Percentiles rank a stretch among this genome's conserved stretches.
These are phyloP conservation scores for Pseudotriccus pelzelni DNA, from an alignment of 2,797 vertebrate genomes.

Conservation along the genomic window DNA sequence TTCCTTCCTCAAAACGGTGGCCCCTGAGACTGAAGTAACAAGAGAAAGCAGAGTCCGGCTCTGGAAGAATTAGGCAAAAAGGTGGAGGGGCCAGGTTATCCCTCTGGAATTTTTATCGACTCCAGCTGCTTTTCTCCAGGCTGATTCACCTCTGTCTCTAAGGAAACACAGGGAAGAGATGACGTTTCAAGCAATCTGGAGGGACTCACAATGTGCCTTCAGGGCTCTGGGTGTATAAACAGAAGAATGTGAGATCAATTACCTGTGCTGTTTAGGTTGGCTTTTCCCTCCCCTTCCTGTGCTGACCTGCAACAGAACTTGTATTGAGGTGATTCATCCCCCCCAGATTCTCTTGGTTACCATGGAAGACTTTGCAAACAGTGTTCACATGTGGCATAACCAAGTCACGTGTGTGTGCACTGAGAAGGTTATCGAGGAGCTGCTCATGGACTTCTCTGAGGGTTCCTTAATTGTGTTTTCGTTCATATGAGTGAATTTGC, in stretches of 20 bases:
- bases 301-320: constrained; percentile 19
- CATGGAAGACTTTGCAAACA: constrained; percentile 39
- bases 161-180: background rate
- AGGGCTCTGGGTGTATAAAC: constrained; percentile 3
- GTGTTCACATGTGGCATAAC: background rate
- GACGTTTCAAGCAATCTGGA: background rate
- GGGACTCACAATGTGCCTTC: background rate
- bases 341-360: constrained; percentile 14
- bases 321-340: constrained; percentile 8
- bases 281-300: background rate
- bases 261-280: constrained; percentile 20
- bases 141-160: constrained; percentile 37
- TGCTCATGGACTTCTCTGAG: background rate
- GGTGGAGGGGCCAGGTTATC: constrained; percentile 32
- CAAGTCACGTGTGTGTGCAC: fast-evolving
- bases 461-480: background rate
- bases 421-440: background rate
- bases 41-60: background rate
- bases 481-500: background rate
- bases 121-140: constrained; percentile 53
- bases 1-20: background rate
- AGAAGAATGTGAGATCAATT: constrained; percentile 36
- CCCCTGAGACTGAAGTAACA: background rate
- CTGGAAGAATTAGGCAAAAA: background rate
- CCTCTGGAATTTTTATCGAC: constrained; percentile 44